These are phyloP conservation scores for Stictocephala bisonia DNA, from an alignment of 2,888 invertebrate genomes.

Conservation along the genomic window DNA sequence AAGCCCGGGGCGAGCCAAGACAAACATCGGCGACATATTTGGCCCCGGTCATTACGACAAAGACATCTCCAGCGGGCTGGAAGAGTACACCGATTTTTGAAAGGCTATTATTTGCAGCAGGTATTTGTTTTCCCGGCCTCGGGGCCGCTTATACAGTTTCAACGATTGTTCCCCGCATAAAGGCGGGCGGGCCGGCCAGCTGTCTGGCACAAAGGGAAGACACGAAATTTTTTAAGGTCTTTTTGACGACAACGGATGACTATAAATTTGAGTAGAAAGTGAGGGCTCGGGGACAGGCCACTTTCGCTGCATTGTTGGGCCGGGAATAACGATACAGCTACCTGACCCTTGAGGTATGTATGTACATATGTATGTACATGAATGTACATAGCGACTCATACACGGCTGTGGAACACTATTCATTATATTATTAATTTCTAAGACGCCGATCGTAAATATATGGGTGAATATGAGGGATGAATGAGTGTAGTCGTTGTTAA, in stretches of 20 bases:
- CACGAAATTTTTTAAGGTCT: conserved; percentile 33
- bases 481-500: no score
- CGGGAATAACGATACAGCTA: conserved; percentile 19
- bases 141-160: conserved; percentile 27
- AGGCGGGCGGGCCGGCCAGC: no score
- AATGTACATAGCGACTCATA: no score
- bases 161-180: no score
- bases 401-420: no score
- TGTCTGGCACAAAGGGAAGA: conserved; percentile 13
- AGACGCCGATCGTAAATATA: no score
- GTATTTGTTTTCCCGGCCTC: conserved; percentile 38
- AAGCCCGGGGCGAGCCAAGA: conserved; percentile 19
- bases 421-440: no score
- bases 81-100: conserved; percentile 45
- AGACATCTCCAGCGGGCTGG: conserved; percentile 45
- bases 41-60: background rate
- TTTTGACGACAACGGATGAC: conserved; percentile 27
- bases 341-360: no score
- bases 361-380: no score
- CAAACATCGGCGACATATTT: conserved; percentile 22
- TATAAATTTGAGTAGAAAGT: conserved; percentile 39
- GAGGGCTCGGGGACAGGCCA: background rate
- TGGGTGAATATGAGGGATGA: no score
- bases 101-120: conserved; percentile 44
- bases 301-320: conserved; percentile 23